Conservation (phyloP, 2,888 invertebrate species). For the Limnephilus lunatus region DNA sequence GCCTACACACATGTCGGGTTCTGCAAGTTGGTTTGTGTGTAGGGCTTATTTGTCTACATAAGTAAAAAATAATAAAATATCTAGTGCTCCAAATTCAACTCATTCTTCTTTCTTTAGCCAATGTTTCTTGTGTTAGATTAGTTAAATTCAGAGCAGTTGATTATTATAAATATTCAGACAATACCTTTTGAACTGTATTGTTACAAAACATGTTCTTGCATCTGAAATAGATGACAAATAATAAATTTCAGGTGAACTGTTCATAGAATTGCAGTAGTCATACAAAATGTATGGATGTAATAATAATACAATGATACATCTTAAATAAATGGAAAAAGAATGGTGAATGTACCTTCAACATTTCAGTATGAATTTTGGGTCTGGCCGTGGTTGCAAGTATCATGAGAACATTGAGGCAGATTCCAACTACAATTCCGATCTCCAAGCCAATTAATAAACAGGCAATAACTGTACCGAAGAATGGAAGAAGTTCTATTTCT, state of each 20-base stretch:
- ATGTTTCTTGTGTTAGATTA: not conserved
- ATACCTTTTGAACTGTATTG: not conserved
- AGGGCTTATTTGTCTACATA: not conserved
- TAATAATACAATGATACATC: too few relatives aligned
- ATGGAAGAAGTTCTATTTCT: conserved; percentile 80
- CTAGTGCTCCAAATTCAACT: too few relatives aligned
- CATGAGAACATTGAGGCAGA: conserved; percentile 74
- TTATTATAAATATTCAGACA: not conserved
- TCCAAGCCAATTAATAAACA: conserved; percentile 80
- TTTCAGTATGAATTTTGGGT: conserved; percentile 69
- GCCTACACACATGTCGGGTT: too few relatives aligned
- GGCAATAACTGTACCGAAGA: conserved; percentile 77
- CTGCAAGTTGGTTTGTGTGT: too few relatives aligned
- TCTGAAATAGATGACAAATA: not conserved
- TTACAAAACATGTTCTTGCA: not conserved
- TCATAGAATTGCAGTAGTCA: not conserved
- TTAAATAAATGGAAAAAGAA: not conserved
- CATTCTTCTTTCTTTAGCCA: not conserved
- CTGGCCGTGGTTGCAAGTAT: conserved; percentile 77
- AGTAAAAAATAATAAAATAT: not conserved
- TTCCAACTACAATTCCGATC: conserved; percentile 81
- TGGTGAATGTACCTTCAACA: conserved; percentile 47
- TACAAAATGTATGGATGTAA: not conserved
- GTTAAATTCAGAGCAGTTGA: not conserved
- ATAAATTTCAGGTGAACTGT: not conserved